These are phyloP conservation scores for Rugalucina vietnamica DNA, from an alignment of 2,888 invertebrate species.

Conservation along the genomic window DNA sequence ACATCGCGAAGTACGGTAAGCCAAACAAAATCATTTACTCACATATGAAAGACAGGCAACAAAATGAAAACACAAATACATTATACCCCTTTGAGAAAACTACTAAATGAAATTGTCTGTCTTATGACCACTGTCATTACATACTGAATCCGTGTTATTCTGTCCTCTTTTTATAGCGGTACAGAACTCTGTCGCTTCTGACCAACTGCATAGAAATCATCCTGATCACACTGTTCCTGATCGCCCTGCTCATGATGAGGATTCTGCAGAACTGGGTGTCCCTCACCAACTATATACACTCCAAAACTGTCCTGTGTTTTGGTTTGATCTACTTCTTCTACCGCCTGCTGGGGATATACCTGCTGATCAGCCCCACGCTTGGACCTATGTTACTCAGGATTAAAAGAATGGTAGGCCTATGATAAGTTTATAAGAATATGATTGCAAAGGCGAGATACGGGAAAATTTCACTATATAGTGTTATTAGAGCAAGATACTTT, in stretches of 20 bases:
- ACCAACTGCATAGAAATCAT: slow-evolving; percentile 68
- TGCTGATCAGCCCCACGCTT: slow-evolving; percentile 84
- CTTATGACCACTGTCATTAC: no score
- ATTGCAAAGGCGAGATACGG: no score
- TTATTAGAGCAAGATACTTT: no score
- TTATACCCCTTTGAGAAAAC: no score
- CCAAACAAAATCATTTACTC: no score
- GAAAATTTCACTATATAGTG: no score
- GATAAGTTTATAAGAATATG: no score
- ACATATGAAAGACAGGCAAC: no score
- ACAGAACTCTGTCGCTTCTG: slow-evolving; percentile 62
- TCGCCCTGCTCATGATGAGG: slow-evolving; percentile 76
- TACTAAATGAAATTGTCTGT: no score
- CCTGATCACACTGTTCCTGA: slow-evolving; percentile 74
- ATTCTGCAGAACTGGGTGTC: slow-evolving; percentile 71
- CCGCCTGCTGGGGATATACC: slow-evolving; percentile 84
- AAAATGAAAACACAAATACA: no score
- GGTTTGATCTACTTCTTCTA: slow-evolving; percentile 85
- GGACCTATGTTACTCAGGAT: slow-evolving; percentile 85
- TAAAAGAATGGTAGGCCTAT: slow-evolving; percentile 78
- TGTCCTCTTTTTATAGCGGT: slow-evolving; percentile 64
- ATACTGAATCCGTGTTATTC: no score
- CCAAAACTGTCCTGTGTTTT: slow-evolving; percentile 81
- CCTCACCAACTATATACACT: slow-evolving; percentile 74
- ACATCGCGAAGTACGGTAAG: no score